phyloP scores from a whole-genome alignment of 1,140 invertebrate genomes.

The Drosophila repleta region DNA sequence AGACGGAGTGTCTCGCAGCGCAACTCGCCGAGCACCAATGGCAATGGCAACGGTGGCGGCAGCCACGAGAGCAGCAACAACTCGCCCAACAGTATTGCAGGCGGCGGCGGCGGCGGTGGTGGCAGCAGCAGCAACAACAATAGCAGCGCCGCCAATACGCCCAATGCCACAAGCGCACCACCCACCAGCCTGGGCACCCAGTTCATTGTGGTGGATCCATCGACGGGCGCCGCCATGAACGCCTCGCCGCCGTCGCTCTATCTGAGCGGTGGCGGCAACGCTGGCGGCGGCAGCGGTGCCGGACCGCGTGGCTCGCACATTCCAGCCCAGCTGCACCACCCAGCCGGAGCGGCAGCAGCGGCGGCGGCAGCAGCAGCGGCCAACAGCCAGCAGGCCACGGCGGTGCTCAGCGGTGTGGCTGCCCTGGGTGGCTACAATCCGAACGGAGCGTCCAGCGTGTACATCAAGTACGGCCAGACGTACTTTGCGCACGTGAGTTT shows the following conservation, averaged over 20 bases:
- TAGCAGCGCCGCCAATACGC: constrained; percentile 70
- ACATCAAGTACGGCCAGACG: constrained; percentile 83
- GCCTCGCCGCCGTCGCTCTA: constrained; percentile 63
- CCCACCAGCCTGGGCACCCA: constrained; percentile 45
- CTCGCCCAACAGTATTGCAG: constrained; percentile 83
- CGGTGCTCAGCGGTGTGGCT: constrained; percentile 75
- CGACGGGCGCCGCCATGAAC: constrained; percentile 57
- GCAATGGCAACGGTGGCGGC: constrained; percentile 54
- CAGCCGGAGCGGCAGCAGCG: constrained; percentile 58
- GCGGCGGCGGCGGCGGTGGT: constrained; percentile 10
- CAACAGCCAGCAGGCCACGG: constrained; percentile 59
- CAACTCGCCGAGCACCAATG: constrained; percentile 80
- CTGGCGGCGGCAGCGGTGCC: constrained; percentile 43
- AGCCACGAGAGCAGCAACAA: constrained; percentile 83
- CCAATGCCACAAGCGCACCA: constrained; percentile 51
- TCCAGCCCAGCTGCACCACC: constrained; percentile 81
- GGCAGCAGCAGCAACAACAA: constrained; percentile 50
- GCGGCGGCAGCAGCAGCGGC: constrained; percentile 58
- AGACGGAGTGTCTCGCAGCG: constrained; percentile 78
- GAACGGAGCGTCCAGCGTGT: constrained; percentile 73
- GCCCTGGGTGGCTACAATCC: constrained; percentile 80
- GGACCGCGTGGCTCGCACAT: constrained; percentile 73
- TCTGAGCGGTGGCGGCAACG: constrained; percentile 32
- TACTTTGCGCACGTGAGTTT: constrained; percentile 83
- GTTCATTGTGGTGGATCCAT: constrained; percentile 67